Base-by-base conservation (phyloP, 1,140 invertebrate genomes). In the Listronotus oregonensis region DNA sequence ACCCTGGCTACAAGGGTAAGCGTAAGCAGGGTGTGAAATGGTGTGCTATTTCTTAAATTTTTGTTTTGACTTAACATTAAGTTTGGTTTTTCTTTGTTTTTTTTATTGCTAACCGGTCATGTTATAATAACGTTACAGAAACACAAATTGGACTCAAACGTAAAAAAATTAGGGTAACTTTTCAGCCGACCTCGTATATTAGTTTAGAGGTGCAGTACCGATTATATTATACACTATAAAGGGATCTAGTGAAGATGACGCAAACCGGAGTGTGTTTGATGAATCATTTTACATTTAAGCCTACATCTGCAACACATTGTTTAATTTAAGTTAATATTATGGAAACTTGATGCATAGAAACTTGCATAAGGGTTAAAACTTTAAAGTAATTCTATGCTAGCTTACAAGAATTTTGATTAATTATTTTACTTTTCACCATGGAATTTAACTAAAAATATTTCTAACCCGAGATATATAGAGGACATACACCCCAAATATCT, bases 1-100 rank as follows among this genome's bases (percentile, higher is more conserved):
- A 83, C 79, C 81, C 82, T 75, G 80, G 81, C 78, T 81, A 82
- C 76, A 82, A 83, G 77, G 81, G 82, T 83, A 82, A 83, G 81
- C 74, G 69, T 67, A 70, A 60, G 66, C 66, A 52, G 56, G 57
- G 64, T 68, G 50, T 67, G 68, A 54, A 54, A 54, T 67, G 61
- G 63, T 66, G 52, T 67, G 57, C 49, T 64, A 44, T 59, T 59
- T 66, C 50, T 21, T 32, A 14, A 64, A 51, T 57, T 64, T 21
- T 65, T 27, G 32, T 54, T n/a, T 55, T 58, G 32, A 12, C 18
- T 46, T 56, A 66, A 64, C 37, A 50, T 56, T 27, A 43, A 21
- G 49, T 68, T 69, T 73, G 69, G 56, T 67, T 69, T 27, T 73
- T 67, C 37, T 14, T 62, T 59, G 39, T 59, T 60, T 66, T 59